These are phyloP conservation scores for Lucifuga dentata DNA, from an alignment of 2,113 vertebrate genomes.

Conservation along the genomic window DNA sequence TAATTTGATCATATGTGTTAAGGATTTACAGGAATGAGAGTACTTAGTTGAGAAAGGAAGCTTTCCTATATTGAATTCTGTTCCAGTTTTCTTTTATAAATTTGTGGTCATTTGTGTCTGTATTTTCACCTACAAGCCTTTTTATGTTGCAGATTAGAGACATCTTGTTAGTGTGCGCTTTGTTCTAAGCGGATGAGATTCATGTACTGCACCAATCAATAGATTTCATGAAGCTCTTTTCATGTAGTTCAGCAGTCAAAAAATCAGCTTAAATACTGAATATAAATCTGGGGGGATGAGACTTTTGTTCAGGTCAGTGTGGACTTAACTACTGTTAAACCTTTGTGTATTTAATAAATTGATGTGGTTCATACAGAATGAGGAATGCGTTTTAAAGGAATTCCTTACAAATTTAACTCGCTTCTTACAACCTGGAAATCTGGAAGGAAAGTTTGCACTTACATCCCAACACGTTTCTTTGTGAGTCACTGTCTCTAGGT, in stretches of 20 bases:
- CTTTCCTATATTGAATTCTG: neutral
- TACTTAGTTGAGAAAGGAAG: neutral
- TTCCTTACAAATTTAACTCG: neutral
- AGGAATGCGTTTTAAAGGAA: too few species aligned
- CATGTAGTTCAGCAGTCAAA: conserved; percentile 41
- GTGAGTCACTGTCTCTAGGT: conserved; percentile 2
- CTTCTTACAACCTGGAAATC: neutral
- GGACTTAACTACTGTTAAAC: neutral
- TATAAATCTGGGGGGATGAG: conserved; percentile 8
- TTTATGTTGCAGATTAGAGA: conserved; percentile 41
- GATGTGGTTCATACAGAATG: neutral
- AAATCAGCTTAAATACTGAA: conserved; percentile 27
- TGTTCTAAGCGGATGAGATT: conserved; percentile 44
- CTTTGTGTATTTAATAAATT: neutral
- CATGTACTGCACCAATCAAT: conserved; percentile 34
- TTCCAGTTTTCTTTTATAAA: too few species aligned
- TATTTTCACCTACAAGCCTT: conserved; percentile 24
- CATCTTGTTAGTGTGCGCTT: conserved; percentile 18
- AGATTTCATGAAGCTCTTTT: conserved; percentile 33
- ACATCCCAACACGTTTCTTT: neutral
- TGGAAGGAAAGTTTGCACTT: neutral
- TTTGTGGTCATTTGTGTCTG: conserved; percentile 2
- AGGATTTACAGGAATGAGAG: neutral
- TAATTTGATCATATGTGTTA: conserved; percentile 10
- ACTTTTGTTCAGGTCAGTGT: conserved; percentile 18